These are phyloP conservation scores for Netelia melanura DNA, from an alignment of 2,888 invertebrate genomes.

Conservation along the genomic window DNA sequence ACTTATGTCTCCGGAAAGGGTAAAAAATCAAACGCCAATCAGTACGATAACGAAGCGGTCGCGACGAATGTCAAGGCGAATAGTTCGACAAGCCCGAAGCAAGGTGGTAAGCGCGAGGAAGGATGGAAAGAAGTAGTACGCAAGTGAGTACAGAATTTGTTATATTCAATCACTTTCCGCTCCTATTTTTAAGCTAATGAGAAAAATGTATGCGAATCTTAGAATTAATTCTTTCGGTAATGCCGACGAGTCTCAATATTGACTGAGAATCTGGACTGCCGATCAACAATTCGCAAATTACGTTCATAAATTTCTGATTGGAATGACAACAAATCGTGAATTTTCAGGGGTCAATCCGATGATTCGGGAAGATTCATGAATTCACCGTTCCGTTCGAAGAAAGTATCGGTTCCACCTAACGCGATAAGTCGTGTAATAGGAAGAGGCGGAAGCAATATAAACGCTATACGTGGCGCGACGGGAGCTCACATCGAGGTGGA, in stretches of 20 bases:
- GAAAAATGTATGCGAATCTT: background rate
- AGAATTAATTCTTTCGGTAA: background rate
- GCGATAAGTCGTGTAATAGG: conserved; percentile 99
- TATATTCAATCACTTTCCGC: background rate
- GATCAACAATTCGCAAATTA: background rate
- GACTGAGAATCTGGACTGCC: background rate
- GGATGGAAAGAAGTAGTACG: conserved; percentile 99
- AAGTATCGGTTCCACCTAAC: conserved; percentile 96
- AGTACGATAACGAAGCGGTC: conserved; percentile 78
- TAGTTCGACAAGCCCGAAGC: conserved; percentile 89
- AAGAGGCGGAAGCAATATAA: conserved; percentile 98
- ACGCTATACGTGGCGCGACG: conserved; percentile 98
- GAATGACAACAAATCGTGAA: background rate
- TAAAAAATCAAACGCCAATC: conserved; percentile 81
- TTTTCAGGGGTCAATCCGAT: conserved; percentile 82
- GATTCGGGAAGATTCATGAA: conserved; percentile 84
- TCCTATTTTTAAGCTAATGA: background rate
- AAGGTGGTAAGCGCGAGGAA: conserved; percentile 91
- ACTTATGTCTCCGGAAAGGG: conserved; percentile 85
- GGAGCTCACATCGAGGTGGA: conserved; percentile 99
- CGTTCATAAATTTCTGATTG: background rate
- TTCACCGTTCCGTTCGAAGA: conserved; percentile 91
- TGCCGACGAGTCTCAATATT: background rate
- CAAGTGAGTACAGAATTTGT: conserved; percentile 86
- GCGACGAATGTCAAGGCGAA: conserved; percentile 79